Evolutionary conservation across 2,113 vertebrate species (phyloP).

Genomic region (Dicerorhinus sumatrensis): DNA sequence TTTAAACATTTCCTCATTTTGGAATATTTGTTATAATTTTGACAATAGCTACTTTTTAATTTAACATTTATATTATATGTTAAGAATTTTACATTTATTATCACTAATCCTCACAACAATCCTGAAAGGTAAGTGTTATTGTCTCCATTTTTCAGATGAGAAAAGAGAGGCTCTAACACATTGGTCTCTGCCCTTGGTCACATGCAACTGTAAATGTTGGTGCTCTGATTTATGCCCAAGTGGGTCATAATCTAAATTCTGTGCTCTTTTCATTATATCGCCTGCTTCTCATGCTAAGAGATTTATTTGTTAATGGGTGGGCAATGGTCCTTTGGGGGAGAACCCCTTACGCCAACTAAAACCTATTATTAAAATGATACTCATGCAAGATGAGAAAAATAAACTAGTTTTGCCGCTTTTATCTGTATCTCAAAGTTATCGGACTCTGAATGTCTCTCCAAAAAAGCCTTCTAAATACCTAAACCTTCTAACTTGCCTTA

Average conservation of each 20-base stretch:
- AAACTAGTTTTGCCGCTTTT: constrained; percentile 35
- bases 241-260: neutral
- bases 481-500: neutral
- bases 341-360: neutral
- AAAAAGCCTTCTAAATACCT: neutral
- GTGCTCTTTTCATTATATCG: neutral
- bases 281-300: neutral
- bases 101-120: neutral
- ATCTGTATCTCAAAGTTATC: neutral
- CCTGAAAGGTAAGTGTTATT: neutral
- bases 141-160: neutral
- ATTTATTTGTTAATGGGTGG: neutral
- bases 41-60: neutral
- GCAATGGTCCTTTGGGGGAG: neutral
- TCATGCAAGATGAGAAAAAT: neutral
- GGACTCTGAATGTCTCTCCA: neutral
- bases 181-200: neutral
- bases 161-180: neutral
- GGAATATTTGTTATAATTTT: constrained; percentile 19
- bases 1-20: constrained; percentile 18
- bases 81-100: neutral
- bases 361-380: neutral
- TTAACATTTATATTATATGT: neutral
- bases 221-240: neutral
- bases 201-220: neutral